These are phyloP conservation scores for Atrina japonica DNA, from an alignment of 2,888 invertebrate genomes.

Conservation along the genomic window DNA sequence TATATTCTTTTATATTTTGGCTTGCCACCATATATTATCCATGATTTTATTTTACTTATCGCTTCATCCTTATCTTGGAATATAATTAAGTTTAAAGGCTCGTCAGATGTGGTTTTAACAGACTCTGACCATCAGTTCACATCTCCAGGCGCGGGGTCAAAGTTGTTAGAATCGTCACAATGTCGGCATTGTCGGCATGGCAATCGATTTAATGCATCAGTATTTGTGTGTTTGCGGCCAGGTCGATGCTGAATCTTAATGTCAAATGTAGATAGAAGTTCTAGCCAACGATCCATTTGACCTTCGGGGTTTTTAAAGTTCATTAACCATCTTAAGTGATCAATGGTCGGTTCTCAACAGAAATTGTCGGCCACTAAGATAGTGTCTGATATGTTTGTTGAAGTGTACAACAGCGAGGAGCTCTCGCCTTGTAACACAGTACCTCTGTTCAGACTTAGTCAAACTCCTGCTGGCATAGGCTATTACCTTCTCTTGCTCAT, in stretches of 20 bases:
- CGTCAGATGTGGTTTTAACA: too few relatives aligned
- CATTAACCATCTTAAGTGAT: background rate
- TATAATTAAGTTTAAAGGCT: too few relatives aligned
- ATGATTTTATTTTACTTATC: too few relatives aligned
- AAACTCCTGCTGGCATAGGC: conserved; percentile 35
- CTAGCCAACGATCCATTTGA: conserved; percentile 6
- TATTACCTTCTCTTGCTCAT: conserved; percentile 30
- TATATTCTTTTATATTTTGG: too few relatives aligned
- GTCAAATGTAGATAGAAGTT: conserved; percentile 6
- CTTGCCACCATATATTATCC: too few relatives aligned
- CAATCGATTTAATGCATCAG: background rate
- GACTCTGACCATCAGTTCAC: too few relatives aligned
- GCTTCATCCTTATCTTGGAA: too few relatives aligned
- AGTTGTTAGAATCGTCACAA: too few relatives aligned
- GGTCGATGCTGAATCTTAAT: conserved; percentile 10
- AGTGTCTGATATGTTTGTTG: conserved; percentile 2
- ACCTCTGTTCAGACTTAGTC: too few relatives aligned
- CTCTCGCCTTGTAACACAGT: background rate
- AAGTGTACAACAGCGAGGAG: conserved; percentile 3
- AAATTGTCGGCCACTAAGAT: background rate
- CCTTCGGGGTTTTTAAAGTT: conserved; percentile 9
- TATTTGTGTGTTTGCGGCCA: background rate
- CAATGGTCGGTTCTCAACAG: conserved; percentile 1
- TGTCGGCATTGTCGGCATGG: background rate
- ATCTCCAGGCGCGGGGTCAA: too few relatives aligned